phyloP scores from a whole-genome alignment of 2,888 invertebrate genomes.

The Nineta flava region DNA sequence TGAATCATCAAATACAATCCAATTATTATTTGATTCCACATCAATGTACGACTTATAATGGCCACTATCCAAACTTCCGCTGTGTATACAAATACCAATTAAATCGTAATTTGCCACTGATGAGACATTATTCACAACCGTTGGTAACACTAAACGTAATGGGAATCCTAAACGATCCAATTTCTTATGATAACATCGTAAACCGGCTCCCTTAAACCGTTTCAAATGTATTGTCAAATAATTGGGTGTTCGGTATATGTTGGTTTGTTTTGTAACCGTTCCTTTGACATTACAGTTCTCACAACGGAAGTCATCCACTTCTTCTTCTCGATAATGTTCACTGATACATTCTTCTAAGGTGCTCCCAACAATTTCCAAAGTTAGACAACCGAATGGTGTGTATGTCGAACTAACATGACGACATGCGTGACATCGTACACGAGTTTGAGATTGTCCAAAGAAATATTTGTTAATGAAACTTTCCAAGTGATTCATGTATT shows the following conservation, averaged over 20 bases:
- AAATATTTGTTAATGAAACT: background rate
- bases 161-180: background rate
- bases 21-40: background rate
- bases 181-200: background rate
- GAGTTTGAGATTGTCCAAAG: background rate
- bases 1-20: background rate
- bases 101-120: background rate
- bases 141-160: background rate
- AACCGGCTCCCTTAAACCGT: background rate
- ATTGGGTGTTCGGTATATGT: background rate
- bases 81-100: background rate
- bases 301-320: background rate
- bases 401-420: background rate
- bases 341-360: background rate
- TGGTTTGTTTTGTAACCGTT: background rate
- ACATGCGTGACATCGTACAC: background rate
- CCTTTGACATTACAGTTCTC: background rate
- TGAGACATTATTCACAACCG: background rate
- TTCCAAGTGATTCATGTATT: background rate
- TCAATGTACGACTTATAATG: background rate
- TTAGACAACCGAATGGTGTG: background rate
- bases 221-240: background rate
- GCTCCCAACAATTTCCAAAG: background rate
- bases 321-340: background rate
- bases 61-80: background rate